Base-by-base conservation (phyloP, 2,888 invertebrate species). In the Drosophila tanythrix region DNA sequence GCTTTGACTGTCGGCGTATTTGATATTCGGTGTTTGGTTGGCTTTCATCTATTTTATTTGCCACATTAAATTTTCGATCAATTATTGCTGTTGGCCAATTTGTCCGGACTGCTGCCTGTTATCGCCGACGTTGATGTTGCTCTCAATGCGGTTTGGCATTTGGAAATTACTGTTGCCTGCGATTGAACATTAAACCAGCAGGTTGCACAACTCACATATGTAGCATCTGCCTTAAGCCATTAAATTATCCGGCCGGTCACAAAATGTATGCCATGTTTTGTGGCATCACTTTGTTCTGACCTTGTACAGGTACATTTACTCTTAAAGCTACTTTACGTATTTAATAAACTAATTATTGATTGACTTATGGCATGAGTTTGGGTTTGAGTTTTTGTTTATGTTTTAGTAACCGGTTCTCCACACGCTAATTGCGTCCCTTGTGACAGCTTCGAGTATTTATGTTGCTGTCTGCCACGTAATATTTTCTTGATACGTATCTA, bases 41-140 rank as follows among this genome's bases (percentile, higher is more conserved):
- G 4, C 13, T 21, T 31, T 18, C 1, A 25, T 18, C 25, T 8
- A 46, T 21, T 58, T 62, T 11, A 68, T 57, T 74, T 52, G 29
- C 62, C 53, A 59, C 78, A 76, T 73, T 73, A 70, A 59, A 59
- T 70, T 70, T 79, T 62, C 65, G 55, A 85, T 85, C 76, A 82
- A 83, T 82, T 88, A 82, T 77, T 55, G 61, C 36, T 53, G 80
- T 71, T 73, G 73, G 68, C 70, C 74, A 71, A 59, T 64, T 79
- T 77, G 46, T 31, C 40, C 35, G 46, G 53, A 29, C 59, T 50
- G 55, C 25, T 40, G 69, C 29, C 11, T 13, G 40, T 31, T 71
- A 51, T 46, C 40, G 31, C 36, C 43, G 36, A 11, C 29, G 35
- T 21, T 59, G 27, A 21, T 46, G 36, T 51, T 63, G 29, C 27